phyloP scores from a whole-genome alignment of 2,113 vertebrate genomes.

The Lophura nycthemera region DNA sequence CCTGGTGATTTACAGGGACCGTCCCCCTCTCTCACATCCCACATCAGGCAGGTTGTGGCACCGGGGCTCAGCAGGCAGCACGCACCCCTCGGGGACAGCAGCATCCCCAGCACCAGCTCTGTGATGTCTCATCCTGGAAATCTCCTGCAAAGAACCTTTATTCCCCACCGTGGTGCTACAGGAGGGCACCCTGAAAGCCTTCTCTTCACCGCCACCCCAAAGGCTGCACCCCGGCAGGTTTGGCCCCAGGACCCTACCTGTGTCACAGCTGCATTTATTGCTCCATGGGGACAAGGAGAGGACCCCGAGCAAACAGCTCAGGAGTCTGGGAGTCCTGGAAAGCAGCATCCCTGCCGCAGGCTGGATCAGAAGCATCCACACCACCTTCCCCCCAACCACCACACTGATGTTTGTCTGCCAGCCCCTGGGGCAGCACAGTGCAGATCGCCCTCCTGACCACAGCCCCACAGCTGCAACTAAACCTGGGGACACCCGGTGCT shows the following conservation, averaged over 20 bases:
- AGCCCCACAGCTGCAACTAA: accelerated
- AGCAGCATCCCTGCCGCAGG: neutral
- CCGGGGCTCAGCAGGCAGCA: neutral
- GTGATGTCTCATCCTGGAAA: neutral
- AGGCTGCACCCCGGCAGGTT: accelerated
- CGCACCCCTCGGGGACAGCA: neutral
- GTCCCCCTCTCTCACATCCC: neutral
- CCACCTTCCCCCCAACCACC: neutral
- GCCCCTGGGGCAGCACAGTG: neutral
- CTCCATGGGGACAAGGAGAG: accelerated
- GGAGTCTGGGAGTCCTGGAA: neutral
- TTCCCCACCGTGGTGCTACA: neutral
- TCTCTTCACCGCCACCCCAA: neutral
- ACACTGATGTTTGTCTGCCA: neutral
- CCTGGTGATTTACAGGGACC: neutral
- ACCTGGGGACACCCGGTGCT: neutral
- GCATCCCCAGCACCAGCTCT: neutral
- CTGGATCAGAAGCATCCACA: neutral
- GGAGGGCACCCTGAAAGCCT: accelerated
- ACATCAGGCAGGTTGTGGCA: accelerated
- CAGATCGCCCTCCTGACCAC: accelerated
- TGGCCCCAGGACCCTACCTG: accelerated
- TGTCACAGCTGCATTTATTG: accelerated
- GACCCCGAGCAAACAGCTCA: neutral
- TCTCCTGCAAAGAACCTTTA: neutral